Evolutionary conservation across 2,888 invertebrate species (phyloP).

Genomic region (Sipha maydis): DNA sequence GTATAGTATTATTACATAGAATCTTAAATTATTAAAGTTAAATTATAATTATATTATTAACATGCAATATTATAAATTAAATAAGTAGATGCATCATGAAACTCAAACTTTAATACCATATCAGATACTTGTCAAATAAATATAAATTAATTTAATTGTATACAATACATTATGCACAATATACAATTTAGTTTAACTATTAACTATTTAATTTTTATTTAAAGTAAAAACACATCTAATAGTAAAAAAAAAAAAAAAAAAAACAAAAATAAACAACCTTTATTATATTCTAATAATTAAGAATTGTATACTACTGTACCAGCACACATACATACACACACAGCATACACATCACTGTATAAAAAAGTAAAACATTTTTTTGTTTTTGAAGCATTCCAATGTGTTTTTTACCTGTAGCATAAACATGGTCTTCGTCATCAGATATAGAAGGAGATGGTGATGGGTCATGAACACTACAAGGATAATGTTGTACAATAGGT

Average conservation of each 20-base stretch:
- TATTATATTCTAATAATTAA: background rate
- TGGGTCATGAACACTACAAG: conserved; percentile 58
- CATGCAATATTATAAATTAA: conserved; percentile 22
- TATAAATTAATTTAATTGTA: background rate
- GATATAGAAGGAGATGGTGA: conserved; percentile 61
- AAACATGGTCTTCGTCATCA: conserved; percentile 61
- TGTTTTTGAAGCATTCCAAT: background rate
- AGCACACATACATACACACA: conserved; percentile 20
- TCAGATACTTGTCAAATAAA: background rate
- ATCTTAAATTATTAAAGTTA: too few relatives aligned
- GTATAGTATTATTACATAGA: too few relatives aligned
- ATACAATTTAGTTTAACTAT: too few relatives aligned
- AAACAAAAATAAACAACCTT: background rate
- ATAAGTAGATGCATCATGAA: conserved; percentile 3
- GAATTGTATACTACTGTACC: background rate
- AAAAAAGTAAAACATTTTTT: background rate
- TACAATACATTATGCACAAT: background rate
- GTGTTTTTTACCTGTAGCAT: conserved; percentile 53
- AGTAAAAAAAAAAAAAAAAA: background rate
- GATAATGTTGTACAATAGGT: conserved; percentile 60
- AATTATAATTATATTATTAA: background rate
- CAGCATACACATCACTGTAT: background rate
- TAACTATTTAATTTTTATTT: background rate
- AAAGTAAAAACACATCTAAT: background rate
- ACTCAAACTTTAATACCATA: conserved; percentile 32